Base-by-base conservation (phyloP, 1,140 invertebrate genomes). In the Rhyacophila brunnea region DNA sequence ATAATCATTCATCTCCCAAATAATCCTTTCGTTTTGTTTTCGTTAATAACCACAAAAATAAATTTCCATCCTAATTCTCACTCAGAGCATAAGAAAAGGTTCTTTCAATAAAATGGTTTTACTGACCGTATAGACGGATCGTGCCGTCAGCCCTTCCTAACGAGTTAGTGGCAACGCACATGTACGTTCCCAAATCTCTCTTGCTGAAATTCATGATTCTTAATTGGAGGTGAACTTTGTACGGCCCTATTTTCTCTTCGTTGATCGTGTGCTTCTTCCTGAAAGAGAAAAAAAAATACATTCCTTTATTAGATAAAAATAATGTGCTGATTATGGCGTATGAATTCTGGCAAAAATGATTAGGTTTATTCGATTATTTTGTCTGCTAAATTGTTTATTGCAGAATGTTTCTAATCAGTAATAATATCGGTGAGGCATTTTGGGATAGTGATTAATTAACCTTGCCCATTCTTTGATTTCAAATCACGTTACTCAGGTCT, bases 151-250 rank as follows among this genome's bases (percentile, higher is more conserved):
- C 82, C 65, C 79, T 85, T 1, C 89, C 89, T 67, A 90, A 80
- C 3, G 83, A 83, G 61, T 90, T 91, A 6, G 83, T 83, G 1
- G 89, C 84, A 1, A 87, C 81, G 70, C 89, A 91, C 34, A 81
- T 85, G 74, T 90, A 92, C 15, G 83, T 82, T 1, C 88, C 88
- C 35, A 84, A 80, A 72, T 91, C 89, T 45, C 77, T 72, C 56
- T 79, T 72, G 20, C 79, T 78, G 58, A 90, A 83, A 54, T 83
- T 77, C 10, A 74, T 74, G 66, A 92, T 86, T 49, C 80, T 82
- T 34, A 92, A 71, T 64, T 78, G 77, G 60, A 89, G 86, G 56
- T 82, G 82, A 11, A 89, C 73, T 70, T 82, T 80, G 61, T 82
- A 81, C 10, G 78, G 70, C 1, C 78, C 80, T 28, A 80, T 78